phyloP scores from a whole-genome alignment of 30 jellyfish, hydroid and myxozoan genomes.

The Morbakka virulenta region DNA sequence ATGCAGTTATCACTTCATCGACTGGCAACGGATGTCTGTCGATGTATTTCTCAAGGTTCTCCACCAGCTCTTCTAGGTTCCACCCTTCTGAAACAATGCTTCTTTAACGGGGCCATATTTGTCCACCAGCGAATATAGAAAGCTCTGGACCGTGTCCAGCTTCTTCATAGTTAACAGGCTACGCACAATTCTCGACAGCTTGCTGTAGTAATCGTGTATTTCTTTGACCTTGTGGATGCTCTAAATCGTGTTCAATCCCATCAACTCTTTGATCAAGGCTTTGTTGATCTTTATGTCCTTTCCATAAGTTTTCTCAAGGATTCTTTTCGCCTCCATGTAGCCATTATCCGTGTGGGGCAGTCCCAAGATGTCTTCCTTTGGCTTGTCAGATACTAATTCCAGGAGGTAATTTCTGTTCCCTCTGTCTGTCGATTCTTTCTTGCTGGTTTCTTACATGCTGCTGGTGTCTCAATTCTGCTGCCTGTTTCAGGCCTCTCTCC shows the following conservation, averaged over 20 bases:
- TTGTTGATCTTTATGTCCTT: slow-evolving; percentile 40
- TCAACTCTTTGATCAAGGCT: slow-evolving; percentile 43
- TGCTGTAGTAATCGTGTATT: slow-evolving; percentile 45
- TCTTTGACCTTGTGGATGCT: slow-evolving; percentile 20
- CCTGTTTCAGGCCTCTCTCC: slow-evolving; percentile 30
- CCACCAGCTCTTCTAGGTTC: slow-evolving; percentile 39
- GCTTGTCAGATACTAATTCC: slow-evolving; percentile 48
- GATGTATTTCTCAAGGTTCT: slow-evolving; percentile 26
- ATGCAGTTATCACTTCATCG: background rate
- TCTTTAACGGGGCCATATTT: slow-evolving; percentile 54
- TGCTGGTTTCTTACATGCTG: slow-evolving; percentile 26
- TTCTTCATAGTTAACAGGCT: slow-evolving; percentile 51
- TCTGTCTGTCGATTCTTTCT: background rate
- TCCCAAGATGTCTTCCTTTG: slow-evolving; percentile 52
- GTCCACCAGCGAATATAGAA: slow-evolving; percentile 31
- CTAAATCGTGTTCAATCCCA: background rate
- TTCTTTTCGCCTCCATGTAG: slow-evolving; percentile 28
- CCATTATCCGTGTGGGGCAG: slow-evolving; percentile 41
- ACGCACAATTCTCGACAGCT: slow-evolving; percentile 39
- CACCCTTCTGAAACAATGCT: slow-evolving; percentile 31
- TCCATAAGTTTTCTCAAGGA: slow-evolving; percentile 32
- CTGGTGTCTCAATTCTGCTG: slow-evolving; percentile 32
- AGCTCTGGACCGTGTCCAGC: slow-evolving; percentile 41
- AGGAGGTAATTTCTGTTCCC: slow-evolving; percentile 12
- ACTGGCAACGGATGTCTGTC: slow-evolving; percentile 44